Percentiles rank a stretch among this genome's conserved stretches.
Evolutionary conservation across 2,113 vertebrate species (phyloP).

Genomic region (Puma concolor): DNA sequence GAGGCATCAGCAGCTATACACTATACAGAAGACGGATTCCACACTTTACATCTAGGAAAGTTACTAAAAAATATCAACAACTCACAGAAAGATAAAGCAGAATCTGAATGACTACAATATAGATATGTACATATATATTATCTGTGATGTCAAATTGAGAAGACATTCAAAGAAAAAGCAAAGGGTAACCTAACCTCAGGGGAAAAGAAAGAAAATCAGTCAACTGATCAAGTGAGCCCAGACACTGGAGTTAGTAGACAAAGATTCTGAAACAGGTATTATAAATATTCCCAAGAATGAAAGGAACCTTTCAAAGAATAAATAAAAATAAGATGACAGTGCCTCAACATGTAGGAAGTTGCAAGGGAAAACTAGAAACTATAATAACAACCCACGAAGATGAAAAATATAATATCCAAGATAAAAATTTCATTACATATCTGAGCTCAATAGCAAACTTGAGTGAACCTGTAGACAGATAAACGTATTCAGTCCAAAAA

Average conservation of each 20-base stretch:
- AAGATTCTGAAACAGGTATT: background rate
- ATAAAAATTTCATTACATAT: background rate
- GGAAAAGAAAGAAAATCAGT: background rate
- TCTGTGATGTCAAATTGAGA: background rate
- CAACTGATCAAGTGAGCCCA: background rate
- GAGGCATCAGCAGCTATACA: background rate
- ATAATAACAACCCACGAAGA: background rate
- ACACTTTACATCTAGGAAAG: background rate
- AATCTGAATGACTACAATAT: background rate
- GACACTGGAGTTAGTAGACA: background rate
- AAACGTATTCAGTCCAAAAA: background rate
- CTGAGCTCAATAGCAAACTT: background rate
- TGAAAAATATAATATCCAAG: background rate
- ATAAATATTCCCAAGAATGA: constrained; percentile 14
- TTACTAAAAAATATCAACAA: background rate
- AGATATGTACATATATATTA: background rate
- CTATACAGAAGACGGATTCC: background rate
- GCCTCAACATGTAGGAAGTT: background rate
- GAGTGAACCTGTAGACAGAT: background rate
- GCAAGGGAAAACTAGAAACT: background rate
- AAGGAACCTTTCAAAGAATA: background rate
- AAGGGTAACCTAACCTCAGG: background rate
- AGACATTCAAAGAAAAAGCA: background rate
- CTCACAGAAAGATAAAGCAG: background rate
- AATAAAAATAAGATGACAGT: background rate